Evolutionary conservation across 1,140 invertebrate genomes (phyloP).

Genomic region (Parapsyche elsis): DNA sequence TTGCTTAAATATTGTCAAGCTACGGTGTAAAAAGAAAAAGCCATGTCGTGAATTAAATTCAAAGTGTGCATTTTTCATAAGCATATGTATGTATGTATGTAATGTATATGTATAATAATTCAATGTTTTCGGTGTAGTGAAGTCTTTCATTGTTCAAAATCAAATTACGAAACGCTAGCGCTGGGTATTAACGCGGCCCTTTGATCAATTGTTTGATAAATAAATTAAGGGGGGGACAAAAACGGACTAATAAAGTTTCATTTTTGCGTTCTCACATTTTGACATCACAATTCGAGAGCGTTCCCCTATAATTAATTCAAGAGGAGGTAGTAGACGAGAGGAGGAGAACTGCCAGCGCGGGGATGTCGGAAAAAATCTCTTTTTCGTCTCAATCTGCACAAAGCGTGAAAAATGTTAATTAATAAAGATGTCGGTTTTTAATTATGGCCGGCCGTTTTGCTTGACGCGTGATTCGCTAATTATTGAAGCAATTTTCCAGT

Average conservation of each 20-base stretch:
- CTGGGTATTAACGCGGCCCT: neutral
- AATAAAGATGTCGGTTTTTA: constrained; percentile 32
- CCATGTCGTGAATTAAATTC: too few relatives aligned
- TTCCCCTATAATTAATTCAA: constrained; percentile 7
- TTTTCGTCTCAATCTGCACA: neutral
- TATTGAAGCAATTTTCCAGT: constrained; percentile 19
- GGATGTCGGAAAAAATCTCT: neutral
- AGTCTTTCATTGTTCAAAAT: neutral
- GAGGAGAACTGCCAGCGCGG: too few relatives aligned
- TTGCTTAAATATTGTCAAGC: too few relatives aligned
- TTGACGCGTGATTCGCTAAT: constrained; percentile 29
- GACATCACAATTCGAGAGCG: neutral
- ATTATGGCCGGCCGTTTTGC: constrained; percentile 6
- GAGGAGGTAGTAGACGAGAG: neutral
- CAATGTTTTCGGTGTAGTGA: too few relatives aligned
- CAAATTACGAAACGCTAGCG: neutral
- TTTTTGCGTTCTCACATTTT: neutral
- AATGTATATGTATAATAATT: too few relatives aligned
- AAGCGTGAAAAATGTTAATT: constrained; percentile 29
- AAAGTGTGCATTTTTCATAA: too few relatives aligned
- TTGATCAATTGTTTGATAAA: constrained; percentile 17
- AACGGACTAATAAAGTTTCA: constrained; percentile 4
- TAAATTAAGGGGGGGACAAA: constrained; percentile 5
- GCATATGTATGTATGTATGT: too few relatives aligned
- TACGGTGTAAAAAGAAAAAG: too few relatives aligned